phyloP scores from a whole-genome alignment of 2,113 vertebrate genomes.

The Ictalurus punctatus region DNA sequence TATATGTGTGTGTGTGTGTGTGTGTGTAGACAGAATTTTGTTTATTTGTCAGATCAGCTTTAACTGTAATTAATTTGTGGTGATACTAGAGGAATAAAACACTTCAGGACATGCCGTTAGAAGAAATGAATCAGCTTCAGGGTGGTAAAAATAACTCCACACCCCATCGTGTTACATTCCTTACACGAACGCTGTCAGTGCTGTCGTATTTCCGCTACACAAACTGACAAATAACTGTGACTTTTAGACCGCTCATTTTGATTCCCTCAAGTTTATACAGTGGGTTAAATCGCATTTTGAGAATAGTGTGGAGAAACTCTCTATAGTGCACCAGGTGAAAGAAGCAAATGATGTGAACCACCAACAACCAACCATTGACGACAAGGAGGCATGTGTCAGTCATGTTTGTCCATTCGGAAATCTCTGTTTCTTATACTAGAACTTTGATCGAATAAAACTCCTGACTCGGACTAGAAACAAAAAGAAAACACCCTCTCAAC shows the following conservation, averaged over 20 bases:
- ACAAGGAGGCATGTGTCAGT: not conserved
- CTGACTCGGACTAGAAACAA: not conserved
- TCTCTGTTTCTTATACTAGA: not conserved
- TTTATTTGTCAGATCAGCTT: too few species aligned
- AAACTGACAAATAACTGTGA: not conserved
- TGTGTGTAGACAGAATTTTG: too few species aligned
- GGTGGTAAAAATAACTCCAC: not conserved
- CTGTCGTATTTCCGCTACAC: not conserved
- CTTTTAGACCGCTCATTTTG: not conserved
- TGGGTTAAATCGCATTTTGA: not conserved
- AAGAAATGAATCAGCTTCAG: too few species aligned
- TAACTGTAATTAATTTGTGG: too few species aligned
- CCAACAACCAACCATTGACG: not conserved
- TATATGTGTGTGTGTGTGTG: too few species aligned
- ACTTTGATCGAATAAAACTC: not conserved
- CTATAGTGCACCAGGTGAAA: not conserved
- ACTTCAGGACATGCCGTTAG: too few species aligned
- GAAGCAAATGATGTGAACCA: not conserved
- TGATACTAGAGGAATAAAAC: too few species aligned
- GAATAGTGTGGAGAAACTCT: not conserved
- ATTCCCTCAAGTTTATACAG: not conserved
- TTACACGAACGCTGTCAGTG: not conserved
- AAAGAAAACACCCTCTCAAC: too few species aligned
- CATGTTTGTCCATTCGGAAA: not conserved
- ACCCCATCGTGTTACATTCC: not conserved